Percentiles rank a stretch among this genome's conserved stretches.
These are phyloP conservation scores for Desmophyllum pertusum DNA, from an alignment of 92 coral and sea anemone species.

Conservation along the genomic window DNA sequence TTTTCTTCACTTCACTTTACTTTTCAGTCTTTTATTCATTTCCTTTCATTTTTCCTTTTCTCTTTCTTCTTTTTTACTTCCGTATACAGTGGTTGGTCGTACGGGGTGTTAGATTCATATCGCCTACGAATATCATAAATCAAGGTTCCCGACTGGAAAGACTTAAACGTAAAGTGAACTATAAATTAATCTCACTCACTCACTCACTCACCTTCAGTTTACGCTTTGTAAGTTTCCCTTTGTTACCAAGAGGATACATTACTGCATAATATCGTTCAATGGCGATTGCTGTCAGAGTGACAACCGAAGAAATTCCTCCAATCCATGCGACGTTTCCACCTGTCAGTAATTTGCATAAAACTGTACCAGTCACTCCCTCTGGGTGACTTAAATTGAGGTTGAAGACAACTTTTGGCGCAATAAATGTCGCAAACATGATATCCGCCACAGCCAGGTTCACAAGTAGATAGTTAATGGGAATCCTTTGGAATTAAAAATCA, in stretches of 20 bases:
- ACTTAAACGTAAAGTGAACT: too few species aligned
- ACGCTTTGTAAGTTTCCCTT: neutral
- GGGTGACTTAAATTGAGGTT: neutral
- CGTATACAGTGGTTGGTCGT: too few species aligned
- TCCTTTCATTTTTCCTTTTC: too few species aligned
- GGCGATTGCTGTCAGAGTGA: neutral
- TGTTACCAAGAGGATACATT: neutral
- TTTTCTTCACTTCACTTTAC: too few species aligned
- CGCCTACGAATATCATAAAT: too few species aligned
- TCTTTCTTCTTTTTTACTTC: too few species aligned
- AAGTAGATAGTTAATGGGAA: neutral
- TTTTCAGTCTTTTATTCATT: too few species aligned
- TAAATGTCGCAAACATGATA: neutral
- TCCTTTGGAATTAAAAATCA: neutral
- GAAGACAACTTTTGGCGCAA: neutral
- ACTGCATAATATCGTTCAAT: constrained; percentile 9
- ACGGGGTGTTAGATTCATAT: too few species aligned
- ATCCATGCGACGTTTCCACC: neutral
- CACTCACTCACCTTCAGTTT: neutral
- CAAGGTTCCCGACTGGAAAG: too few species aligned
- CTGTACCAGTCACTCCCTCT: neutral
- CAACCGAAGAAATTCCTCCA: neutral
- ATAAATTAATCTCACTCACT: neutral
- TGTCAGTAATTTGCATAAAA: neutral
- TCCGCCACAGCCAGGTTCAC: neutral